Base-by-base conservation (phyloP, 2,113 vertebrate species). In the Apteryx owenii region DNA sequence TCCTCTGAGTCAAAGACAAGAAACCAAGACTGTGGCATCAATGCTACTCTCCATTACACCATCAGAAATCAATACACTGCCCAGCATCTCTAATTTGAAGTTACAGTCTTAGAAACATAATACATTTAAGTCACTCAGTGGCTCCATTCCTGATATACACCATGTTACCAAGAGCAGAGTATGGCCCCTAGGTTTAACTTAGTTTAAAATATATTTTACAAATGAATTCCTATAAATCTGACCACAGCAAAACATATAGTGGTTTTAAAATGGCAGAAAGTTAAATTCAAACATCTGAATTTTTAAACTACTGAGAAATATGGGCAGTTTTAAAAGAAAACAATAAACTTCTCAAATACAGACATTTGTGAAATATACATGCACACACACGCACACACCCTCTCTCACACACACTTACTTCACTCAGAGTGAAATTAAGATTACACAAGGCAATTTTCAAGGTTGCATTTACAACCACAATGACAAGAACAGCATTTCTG, bases 401-500 rank as follows among this genome's bases (percentile, higher is more conserved):
- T 0, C 40, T 23, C 81, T 56, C 61, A n/a, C 36, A 5, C 26
- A 36, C 64, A 56, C 89, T 33, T 65, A 65, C 83, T 96, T 96
- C 87, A 93, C 71, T 89, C 94, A 62, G 81, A 88, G 89, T 83
- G 81, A 89, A 91, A 81, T 93, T 77, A 91, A 91, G 94, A 92
- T 97, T 77, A 95, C 81, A 93, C 89, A 97, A 96, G 95, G 96
- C 95, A 92, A 94, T 95, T 96, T 88, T 94, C 87, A 91, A 83
- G 94, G 96, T 96, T 94, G 97, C 88, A 53, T 84, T 86, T 64
- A 97, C 94, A 96, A 97, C 93, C 93, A 95, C 87, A 66, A 95
- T 31, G 95, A 97, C 91, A 93, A 95, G 89, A 91, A 96, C 68
- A 95, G 96, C 95, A 79, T 91, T 96, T 97, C 12, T 97, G 97